Conservation (phyloP, 2,113 vertebrate genomes). For the Amblyopsis rosae region DNA sequence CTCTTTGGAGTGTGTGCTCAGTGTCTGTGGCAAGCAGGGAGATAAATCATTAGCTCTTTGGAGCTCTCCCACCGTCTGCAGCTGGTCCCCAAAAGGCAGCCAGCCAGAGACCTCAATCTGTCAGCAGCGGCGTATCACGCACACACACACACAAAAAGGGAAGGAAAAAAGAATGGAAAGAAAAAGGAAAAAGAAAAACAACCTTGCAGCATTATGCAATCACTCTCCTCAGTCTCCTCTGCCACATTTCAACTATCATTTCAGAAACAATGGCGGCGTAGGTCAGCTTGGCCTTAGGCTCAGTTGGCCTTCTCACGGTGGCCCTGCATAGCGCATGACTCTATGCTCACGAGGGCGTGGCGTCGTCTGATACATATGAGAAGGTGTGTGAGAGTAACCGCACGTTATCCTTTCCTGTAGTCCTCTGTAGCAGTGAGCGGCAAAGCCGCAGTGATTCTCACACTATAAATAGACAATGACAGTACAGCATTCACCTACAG, state of each 20-base stretch:
- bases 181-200: too few relatives aligned
- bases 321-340: not conserved
- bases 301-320: not conserved
- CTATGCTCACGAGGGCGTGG: not conserved
- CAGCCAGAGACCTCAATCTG: conserved; percentile 77
- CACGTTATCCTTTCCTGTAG: conserved; percentile 5
- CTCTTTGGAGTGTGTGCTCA: conserved; percentile 11
- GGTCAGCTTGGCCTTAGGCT: conserved; percentile 10
- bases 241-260: conserved; percentile 25
- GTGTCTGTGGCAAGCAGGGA: conserved; percentile 20
- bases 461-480: conserved; percentile 16
- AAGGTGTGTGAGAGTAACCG: conserved; percentile 17
- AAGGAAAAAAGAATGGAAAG: too few relatives aligned
- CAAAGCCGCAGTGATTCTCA: not conserved
- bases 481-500: not conserved
- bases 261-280: not conserved
- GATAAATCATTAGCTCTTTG: conserved; percentile 55
- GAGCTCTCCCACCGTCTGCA: conserved; percentile 65
- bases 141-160: not conserved
- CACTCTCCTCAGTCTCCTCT: conserved; percentile 29
- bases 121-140: conserved; percentile 43
- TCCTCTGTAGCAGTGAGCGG: not conserved
- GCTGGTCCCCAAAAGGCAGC: conserved; percentile 65
- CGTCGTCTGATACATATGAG: not conserved
- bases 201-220: conserved; percentile 31